Conservation (phyloP, 2,888 invertebrate genomes). For the Spisula solida region DNA sequence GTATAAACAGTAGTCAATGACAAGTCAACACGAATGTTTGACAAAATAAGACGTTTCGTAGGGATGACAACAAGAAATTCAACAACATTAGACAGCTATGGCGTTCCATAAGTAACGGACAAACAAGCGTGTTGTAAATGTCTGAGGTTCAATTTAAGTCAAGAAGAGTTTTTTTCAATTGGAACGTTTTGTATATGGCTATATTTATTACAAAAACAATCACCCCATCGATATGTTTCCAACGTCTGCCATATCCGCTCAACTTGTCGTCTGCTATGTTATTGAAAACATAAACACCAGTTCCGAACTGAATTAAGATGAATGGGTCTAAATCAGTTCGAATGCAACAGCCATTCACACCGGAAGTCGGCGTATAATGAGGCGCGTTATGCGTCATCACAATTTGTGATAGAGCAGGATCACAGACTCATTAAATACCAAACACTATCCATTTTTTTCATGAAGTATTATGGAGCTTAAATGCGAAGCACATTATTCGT, state of each 20-base stretch:
- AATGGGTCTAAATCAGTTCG: constrained; percentile 58
- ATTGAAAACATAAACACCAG: constrained; percentile 16
- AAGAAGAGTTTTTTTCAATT: too few species aligned
- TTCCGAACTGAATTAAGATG: constrained; percentile 61
- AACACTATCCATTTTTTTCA: constrained; percentile 59
- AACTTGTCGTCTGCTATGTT: constrained; percentile 8
- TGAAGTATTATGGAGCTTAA: constrained; percentile 44
- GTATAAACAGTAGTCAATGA: too few species aligned
- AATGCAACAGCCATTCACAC: constrained; percentile 64
- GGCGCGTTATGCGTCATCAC: constrained; percentile 59
- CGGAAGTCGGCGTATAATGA: constrained; percentile 58
- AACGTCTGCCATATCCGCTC: background rate
- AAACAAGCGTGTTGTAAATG: too few species aligned
- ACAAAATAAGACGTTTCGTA: too few species aligned
- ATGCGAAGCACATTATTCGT: constrained; percentile 61
- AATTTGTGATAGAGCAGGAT: constrained; percentile 54
- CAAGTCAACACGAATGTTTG: too few species aligned
- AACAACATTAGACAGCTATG: too few species aligned
- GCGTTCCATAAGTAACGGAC: too few species aligned
- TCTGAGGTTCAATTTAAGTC: too few species aligned
- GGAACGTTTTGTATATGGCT: too few species aligned
- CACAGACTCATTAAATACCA: constrained; percentile 58
- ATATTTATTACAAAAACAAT: background rate
- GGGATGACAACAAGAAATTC: too few species aligned
- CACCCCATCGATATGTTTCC: background rate